Evolutionary conservation across 2,113 vertebrate species (phyloP).

Genomic region (Hystrix cristata): DNA sequence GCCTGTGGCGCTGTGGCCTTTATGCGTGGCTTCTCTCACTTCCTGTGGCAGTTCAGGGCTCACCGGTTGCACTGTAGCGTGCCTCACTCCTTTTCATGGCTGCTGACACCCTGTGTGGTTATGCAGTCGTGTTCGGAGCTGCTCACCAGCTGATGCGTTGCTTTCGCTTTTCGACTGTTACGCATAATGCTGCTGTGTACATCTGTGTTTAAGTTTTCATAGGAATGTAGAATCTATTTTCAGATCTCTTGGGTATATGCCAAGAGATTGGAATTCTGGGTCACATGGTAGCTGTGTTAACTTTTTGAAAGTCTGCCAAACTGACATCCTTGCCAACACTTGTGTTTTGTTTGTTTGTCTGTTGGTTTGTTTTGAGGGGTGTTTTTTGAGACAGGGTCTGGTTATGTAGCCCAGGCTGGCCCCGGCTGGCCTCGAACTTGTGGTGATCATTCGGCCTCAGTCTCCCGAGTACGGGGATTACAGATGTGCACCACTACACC

Average conservation of each 20-base stretch:
- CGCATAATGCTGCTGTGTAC: not conserved
- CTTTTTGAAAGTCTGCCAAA: not conserved
- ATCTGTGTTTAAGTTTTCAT: conserved; percentile 5
- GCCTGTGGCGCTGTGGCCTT: not conserved
- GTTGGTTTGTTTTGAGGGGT: too few species aligned
- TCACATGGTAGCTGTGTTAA: not conserved
- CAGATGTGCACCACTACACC: too few species aligned
- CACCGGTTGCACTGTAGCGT: not conserved
- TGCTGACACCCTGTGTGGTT: not conserved
- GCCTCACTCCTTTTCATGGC: not conserved
- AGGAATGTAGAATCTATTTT: not conserved
- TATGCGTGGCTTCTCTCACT: not conserved
- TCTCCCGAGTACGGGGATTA: too few species aligned
- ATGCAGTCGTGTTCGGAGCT: not conserved
- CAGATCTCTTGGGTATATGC: not conserved
- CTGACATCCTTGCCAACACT: not conserved
- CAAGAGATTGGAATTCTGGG: not conserved
- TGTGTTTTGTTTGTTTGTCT: not conserved
- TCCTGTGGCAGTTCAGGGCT: not conserved
- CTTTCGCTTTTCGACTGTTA: not conserved
- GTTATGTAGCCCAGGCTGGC: too few species aligned
- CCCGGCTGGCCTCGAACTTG: too few species aligned
- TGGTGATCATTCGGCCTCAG: too few species aligned
- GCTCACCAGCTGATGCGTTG: not conserved
- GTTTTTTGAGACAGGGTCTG: too few species aligned